Conservation (phyloP, 1,140 invertebrate species). For the Papilio xuthus region DNA sequence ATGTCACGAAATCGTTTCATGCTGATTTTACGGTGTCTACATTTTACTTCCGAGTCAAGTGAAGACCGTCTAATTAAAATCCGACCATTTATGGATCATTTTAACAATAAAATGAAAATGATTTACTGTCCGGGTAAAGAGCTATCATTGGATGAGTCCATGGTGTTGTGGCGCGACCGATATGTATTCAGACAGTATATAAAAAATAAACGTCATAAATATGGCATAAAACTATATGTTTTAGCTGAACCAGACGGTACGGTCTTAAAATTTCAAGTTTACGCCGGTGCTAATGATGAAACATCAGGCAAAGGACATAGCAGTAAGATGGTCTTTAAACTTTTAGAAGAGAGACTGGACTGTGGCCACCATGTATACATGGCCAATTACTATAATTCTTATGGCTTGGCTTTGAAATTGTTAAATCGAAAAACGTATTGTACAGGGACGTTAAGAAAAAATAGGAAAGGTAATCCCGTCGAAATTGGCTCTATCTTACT, state of each 20-base stretch:
- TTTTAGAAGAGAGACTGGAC: slow-evolving; percentile 53
- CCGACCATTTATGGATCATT: slow-evolving; percentile 46
- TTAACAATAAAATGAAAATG: slow-evolving; percentile 53
- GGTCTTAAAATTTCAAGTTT: slow-evolving; percentile 52
- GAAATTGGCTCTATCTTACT: slow-evolving; percentile 45
- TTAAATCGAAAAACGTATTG: slow-evolving; percentile 51
- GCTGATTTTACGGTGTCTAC: slow-evolving; percentile 55
- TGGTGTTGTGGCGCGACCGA: slow-evolving; percentile 69
- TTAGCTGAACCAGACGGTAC: slow-evolving; percentile 59
- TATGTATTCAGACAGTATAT: slow-evolving; percentile 65
- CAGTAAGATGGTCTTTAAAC: slow-evolving; percentile 51
- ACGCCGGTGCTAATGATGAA: slow-evolving; percentile 44
- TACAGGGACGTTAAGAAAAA: slow-evolving; percentile 52
- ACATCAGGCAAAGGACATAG: slow-evolving; percentile 45
- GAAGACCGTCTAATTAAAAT: slow-evolving; percentile 47
- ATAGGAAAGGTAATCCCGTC: slow-evolving; percentile 46
- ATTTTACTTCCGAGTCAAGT: slow-evolving; percentile 47
- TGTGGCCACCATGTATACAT: slow-evolving; percentile 59
- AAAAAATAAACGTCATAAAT: slow-evolving; percentile 64
- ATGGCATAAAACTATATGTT: slow-evolving; percentile 70
- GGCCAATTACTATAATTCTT: slow-evolving; percentile 60
- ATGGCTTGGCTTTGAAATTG: slow-evolving; percentile 47
- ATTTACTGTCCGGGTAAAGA: slow-evolving; percentile 61
- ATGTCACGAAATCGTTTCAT: slow-evolving; percentile 61
- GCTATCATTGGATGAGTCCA: slow-evolving; percentile 66